A percentile compares a stretch with the other conserved stretches of the same genome.
Conservation (phyloP, 2,888 invertebrate genomes). For the Prosapia bicincta region DNA sequence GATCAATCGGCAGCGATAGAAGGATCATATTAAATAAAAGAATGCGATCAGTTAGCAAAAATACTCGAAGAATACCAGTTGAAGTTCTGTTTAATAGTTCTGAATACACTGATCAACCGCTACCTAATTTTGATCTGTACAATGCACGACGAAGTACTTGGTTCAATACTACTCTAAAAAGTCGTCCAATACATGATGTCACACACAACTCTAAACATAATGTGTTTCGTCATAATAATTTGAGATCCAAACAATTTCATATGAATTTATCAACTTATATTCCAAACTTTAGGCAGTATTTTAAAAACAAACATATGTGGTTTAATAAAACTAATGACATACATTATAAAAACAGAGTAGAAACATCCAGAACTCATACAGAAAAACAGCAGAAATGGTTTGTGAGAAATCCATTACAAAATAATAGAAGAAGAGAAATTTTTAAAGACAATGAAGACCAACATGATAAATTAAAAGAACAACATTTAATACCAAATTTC, state of each 20-base stretch:
- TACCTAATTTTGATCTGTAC: not conserved
- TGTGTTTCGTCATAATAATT: not conserved
- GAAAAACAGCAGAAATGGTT: not conserved
- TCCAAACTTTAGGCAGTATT: not conserved
- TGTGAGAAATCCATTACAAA: not conserved
- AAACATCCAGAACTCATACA: not conserved
- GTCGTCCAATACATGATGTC: not conserved
- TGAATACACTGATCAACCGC: not conserved
- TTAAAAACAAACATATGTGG: not conserved
- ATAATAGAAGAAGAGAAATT: no score
- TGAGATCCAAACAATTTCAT: not conserved
- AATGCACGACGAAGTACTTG: not conserved
- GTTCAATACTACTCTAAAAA: not conserved
- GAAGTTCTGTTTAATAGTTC: not conserved
- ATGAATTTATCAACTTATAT: not conserved
- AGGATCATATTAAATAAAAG: not conserved
- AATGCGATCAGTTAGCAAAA: not conserved
- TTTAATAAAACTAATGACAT: not conserved
- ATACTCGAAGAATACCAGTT: not conserved
- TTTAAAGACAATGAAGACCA: no score
- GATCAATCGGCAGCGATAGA: not conserved
- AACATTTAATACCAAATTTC: not conserved
- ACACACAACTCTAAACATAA: not conserved
- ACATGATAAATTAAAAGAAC: not conserved
- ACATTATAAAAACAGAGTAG: not conserved